These are phyloP conservation scores for Thunnus thynnus DNA, from an alignment of 2,113 vertebrate genomes.

Conservation along the genomic window DNA sequence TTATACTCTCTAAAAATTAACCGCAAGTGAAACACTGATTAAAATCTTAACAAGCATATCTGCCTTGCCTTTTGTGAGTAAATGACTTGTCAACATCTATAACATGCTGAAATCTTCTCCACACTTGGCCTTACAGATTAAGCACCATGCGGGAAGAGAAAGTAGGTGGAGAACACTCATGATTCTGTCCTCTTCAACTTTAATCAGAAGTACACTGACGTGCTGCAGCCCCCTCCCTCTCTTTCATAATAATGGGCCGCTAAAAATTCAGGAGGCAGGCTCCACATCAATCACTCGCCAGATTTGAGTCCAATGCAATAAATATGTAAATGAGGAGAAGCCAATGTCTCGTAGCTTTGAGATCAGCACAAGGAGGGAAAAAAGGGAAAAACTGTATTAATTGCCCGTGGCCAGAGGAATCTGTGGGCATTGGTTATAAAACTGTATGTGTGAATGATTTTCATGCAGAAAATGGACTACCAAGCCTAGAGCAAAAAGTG, in stretches of 20 bases:
- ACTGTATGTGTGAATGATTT: slow-evolving; percentile 94
- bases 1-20: slow-evolving; percentile 18
- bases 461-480: slow-evolving; percentile 83
- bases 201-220: slow-evolving; percentile 99
- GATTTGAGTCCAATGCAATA: slow-evolving; percentile 99
- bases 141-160: slow-evolving; percentile 57
- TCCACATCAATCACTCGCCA: slow-evolving; percentile 99
- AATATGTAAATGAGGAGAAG: slow-evolving; percentile 99
- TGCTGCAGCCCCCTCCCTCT: slow-evolving; percentile 74
- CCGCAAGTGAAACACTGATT: slow-evolving; percentile 40
- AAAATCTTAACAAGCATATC: slow-evolving; percentile 53
- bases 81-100: slow-evolving; percentile 58
- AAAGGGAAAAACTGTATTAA: slow-evolving; percentile 95
- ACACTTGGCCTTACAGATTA: slow-evolving; percentile 66
- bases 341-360: slow-evolving; percentile 98
- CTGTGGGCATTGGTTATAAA: slow-evolving; percentile 99
- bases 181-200: slow-evolving; percentile 99
- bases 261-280: slow-evolving; percentile 99
- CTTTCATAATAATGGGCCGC: slow-evolving; percentile 97
- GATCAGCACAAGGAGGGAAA: slow-evolving; percentile 86
- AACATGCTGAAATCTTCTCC: slow-evolving; percentile 53
- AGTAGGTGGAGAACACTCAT: slow-evolving; percentile 78
- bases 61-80: slow-evolving; percentile 40
- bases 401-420: slow-evolving; percentile 99
- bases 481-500: slow-evolving; percentile 71